phyloP scores from a whole-genome alignment of 1,140 invertebrate species.

The Mylabris phalerata region DNA sequence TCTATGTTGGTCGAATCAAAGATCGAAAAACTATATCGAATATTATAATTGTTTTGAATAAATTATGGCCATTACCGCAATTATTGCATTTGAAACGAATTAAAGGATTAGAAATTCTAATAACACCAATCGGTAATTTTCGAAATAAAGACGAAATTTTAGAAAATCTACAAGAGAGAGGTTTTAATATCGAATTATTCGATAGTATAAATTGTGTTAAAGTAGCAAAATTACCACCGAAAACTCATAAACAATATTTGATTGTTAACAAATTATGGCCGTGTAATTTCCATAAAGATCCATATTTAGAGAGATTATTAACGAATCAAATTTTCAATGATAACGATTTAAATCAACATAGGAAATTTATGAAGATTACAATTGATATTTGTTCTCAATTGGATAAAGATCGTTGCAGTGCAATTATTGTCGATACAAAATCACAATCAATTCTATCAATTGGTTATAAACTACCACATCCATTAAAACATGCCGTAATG shows the following conservation, averaged over 20 bases:
- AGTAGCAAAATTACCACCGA: conserved; percentile 56
- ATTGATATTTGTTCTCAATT: conserved; percentile 45
- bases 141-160: conserved; percentile 40
- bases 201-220: conserved; percentile 48
- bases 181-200: conserved; percentile 48
- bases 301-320: conserved; percentile 58
- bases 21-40: conserved; percentile 57
- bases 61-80: conserved; percentile 49
- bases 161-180: conserved; percentile 43
- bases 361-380: conserved; percentile 54
- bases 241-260: conserved; percentile 61
- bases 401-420: conserved; percentile 30
- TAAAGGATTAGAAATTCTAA: conserved; percentile 51
- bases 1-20: conserved; percentile 53
- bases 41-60: conserved; percentile 52
- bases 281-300: conserved; percentile 76
- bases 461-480: conserved; percentile 59
- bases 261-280: conserved; percentile 65
- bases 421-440: conserved; percentile 63
- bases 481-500: conserved; percentile 80
- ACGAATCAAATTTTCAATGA: conserved; percentile 56
- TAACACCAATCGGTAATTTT: conserved; percentile 44
- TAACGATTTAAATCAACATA: conserved; percentile 52
- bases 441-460: conserved; percentile 56
- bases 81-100: conserved; percentile 71